Evolutionary conservation across 2,888 invertebrate species (phyloP).

Genomic region (Dolomedes plantarius): DNA sequence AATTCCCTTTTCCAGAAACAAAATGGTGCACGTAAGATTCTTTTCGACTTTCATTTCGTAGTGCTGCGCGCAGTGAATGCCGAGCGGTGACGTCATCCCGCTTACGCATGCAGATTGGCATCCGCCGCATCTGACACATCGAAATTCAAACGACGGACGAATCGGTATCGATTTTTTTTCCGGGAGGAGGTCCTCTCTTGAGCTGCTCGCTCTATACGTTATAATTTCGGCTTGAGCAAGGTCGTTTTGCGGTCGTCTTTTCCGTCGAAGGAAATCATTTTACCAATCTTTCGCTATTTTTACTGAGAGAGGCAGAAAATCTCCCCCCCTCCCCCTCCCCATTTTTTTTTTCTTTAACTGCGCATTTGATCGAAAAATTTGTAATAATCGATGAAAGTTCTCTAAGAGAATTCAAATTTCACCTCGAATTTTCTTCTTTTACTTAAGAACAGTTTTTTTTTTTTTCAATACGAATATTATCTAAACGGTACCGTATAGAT

Average conservation of each 20-base stretch:
- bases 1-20: background rate
- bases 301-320: constrained; percentile 23
- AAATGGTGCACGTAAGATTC: background rate
- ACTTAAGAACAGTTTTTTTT: too few relatives aligned
- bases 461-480: too few relatives aligned
- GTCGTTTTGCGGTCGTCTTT: constrained; percentile 69
- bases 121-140: constrained; percentile 70
- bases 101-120: constrained; percentile 71
- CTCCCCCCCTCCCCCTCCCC: background rate
- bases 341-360: background rate
- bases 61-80: constrained; percentile 32
- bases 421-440: background rate
- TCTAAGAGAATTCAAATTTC: background rate
- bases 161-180: constrained; percentile 69
- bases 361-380: background rate
- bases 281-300: constrained; percentile 61
- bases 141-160: constrained; percentile 69
- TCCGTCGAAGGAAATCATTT: constrained; percentile 32
- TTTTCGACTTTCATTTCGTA: background rate
- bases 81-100: constrained; percentile 58
- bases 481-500: too few relatives aligned
- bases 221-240: constrained; percentile 65
- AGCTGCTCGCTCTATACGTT: constrained; percentile 56
- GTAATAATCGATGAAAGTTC: background rate
- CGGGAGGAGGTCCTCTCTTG: constrained; percentile 23